Percentiles rank a stretch among this genome's conserved stretches.
phyloP scores from a whole-genome alignment of 1,140 invertebrate genomes.

The Ceratosolen solmsi region DNA sequence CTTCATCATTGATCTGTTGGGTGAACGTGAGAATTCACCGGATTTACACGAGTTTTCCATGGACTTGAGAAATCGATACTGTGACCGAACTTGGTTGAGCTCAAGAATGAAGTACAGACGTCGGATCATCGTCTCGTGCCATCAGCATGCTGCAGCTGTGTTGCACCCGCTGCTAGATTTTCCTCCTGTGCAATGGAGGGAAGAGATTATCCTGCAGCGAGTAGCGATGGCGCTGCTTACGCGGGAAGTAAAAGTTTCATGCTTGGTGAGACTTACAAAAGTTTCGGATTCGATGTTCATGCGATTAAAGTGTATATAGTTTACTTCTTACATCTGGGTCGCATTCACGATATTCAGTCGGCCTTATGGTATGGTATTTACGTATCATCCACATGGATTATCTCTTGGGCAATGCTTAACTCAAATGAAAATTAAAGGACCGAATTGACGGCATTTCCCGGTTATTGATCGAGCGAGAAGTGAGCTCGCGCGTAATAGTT shows the following conservation, averaged over 20 bases:
- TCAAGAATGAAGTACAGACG: not conserved
- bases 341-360: not conserved
- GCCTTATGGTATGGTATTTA: not conserved
- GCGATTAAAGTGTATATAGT: slow-evolving; percentile 48
- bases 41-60: not conserved
- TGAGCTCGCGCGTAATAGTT: too few species aligned
- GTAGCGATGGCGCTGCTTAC: not conserved
- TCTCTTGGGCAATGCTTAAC: slow-evolving; percentile 6
- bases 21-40: not conserved
- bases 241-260: slow-evolving; percentile 49
- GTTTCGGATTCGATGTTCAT: slow-evolving; percentile 41
- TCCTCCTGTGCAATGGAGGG: not conserved
- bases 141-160: not conserved
- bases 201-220: slow-evolving; percentile 35
- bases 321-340: slow-evolving; percentile 44
- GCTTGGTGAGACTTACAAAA: slow-evolving; percentile 41
- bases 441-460: too few species aligned
- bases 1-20: too few species aligned
- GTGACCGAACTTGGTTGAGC: not conserved
- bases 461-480: too few species aligned
- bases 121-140: not conserved
- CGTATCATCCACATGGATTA: not conserved
- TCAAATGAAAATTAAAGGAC: slow-evolving; percentile 15
- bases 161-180: not conserved
- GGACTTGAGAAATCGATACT: not conserved